Base-by-base conservation (phyloP, 1,140 invertebrate species). In the Formica exsecta region DNA sequence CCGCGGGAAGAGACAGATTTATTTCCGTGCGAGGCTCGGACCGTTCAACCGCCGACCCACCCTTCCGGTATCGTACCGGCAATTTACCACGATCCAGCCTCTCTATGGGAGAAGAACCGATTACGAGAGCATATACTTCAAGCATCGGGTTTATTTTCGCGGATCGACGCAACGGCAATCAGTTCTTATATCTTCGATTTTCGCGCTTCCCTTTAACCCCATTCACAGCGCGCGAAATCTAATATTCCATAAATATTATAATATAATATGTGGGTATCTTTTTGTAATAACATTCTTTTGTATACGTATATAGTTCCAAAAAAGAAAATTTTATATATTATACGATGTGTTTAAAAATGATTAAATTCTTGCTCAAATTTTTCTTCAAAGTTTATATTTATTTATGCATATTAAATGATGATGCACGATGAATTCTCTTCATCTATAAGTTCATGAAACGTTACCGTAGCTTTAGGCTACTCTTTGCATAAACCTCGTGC, bases 1-100 rank as follows among this genome's bases (percentile, higher is more conserved):
- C 88, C 89, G 7, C 80, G 88, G 86, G 89, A 89, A 62, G 64
- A 85, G 89, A 87, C 88, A 90, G 89, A 90, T 90, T 90, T 90
- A 90, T 90, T 89, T 90, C 59, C 86, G 73, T 86, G 68, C 64
- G 74, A 87, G 66, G 57, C 61, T 86, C 79, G 68, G 38, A 71
- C 75, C 19, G 68, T 76, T 76, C 73, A 71, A 32, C 57, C 29
- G 11, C 19, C 44, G 25, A 66, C 44, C 51, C 13, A 19, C 54
- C 75, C 32, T 54, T 9, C 32, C 32, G 36, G 51, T 83, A 83
- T 83, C 79, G 79, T 57, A 74, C 59, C 68, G 68, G 41, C 79
- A 83, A 83, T 83, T 83, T 83, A 83, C 79, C 79, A 73, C 79
- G 68, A 29, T 62, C 51, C n/a, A 51, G 54, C 29, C 68, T 61